These are phyloP conservation scores for Vidua chalybeata DNA, from an alignment of 2,113 vertebrate species.

Conservation along the genomic window DNA sequence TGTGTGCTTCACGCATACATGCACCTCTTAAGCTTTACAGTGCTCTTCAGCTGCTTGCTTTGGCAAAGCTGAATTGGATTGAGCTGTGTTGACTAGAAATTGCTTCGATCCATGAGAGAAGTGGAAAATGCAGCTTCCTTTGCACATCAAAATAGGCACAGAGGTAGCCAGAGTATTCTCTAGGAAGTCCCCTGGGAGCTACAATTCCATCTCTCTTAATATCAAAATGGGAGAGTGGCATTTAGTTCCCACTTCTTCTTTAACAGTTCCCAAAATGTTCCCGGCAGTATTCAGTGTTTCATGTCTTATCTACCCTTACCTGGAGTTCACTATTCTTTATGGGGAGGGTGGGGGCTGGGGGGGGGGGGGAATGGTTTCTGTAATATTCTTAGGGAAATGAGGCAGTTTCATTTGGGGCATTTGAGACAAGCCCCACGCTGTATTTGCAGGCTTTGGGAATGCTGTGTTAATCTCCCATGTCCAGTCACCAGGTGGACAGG, in stretches of 20 bases:
- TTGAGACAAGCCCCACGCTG: not conserved
- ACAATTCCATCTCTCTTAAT: not conserved
- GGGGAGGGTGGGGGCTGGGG: too few relatives aligned
- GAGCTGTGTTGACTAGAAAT: not conserved
- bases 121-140: not conserved
- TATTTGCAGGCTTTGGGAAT: not conserved
- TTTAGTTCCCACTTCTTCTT: not conserved
- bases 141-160: not conserved
- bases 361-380: not conserved
- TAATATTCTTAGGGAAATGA: not conserved
- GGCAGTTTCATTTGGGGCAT: not conserved
- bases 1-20: not conserved
- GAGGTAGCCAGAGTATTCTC: not conserved
- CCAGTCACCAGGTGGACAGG: not conserved
- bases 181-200: not conserved
- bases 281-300: not conserved
- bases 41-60: not conserved
- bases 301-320: not conserved
- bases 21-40: not conserved
- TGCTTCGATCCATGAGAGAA: not conserved
- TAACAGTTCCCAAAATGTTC: not conserved
- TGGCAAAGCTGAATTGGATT: not conserved
- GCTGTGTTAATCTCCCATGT: not conserved
- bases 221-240: not conserved
- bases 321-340: not conserved